phyloP scores from a whole-genome alignment of 2,888 invertebrate species.

The Leptopilina syphax region DNA sequence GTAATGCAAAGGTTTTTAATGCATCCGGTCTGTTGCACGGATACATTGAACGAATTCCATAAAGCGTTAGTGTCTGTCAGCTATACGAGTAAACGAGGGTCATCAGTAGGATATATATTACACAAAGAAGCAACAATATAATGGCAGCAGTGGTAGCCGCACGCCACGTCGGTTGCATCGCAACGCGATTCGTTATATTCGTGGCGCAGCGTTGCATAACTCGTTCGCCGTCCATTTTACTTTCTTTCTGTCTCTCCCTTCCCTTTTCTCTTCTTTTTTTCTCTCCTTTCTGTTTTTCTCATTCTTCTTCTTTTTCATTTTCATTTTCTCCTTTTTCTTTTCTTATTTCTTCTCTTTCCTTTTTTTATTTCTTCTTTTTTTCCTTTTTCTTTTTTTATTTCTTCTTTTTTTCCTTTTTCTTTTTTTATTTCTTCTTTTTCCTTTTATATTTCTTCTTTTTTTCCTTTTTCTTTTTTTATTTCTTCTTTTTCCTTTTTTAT shows the following conservation, averaged over 20 bases:
- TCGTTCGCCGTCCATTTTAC: constrained; percentile 49
- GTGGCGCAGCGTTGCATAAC: constrained; percentile 65
- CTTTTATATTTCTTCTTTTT: no score
- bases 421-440: no score
- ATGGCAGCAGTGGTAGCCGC: constrained; percentile 43
- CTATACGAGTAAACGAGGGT: constrained; percentile 21
- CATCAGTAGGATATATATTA: constrained; percentile 36
- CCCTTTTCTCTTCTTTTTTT: constrained; percentile 35
- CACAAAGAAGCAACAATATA: constrained; percentile 14
- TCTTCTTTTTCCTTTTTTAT: no score
- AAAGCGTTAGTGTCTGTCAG: constrained; percentile 43
- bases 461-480: no score
- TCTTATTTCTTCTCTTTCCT: no score
- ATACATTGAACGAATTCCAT: constrained; percentile 54
- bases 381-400: no score
- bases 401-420: no score
- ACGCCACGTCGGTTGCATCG: constrained; percentile 37
- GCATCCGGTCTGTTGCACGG: constrained; percentile 60
- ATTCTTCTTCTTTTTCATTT: neutral
- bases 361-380: no score
- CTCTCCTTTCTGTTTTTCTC: neutral
- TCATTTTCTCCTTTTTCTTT: no score
- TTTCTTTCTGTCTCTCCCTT: constrained; percentile 24
- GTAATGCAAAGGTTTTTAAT: constrained; percentile 10
- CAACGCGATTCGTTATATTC: constrained; percentile 59